A percentile compares a stretch with the other conserved stretches of the same genome.
Evolutionary conservation across 30 jellyfish, hydroid and myxozoan genomes (phyloP).

Genomic region (Aurelia sp.): DNA sequence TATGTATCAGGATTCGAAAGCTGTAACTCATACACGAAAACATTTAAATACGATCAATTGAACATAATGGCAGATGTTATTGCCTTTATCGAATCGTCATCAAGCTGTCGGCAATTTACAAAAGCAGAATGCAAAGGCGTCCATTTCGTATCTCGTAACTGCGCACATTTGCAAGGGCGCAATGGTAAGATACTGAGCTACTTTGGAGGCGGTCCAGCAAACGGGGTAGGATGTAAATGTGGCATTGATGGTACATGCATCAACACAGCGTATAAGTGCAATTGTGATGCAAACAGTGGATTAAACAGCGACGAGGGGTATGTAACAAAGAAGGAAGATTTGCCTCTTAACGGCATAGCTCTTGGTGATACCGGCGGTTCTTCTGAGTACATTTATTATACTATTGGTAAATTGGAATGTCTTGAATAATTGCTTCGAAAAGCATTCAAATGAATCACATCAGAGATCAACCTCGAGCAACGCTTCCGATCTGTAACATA

Average conservation of each 20-base stretch:
- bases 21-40: too few relatives aligned
- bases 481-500: too few relatives aligned
- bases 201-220: conserved; percentile 61
- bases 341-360: conserved; percentile 19
- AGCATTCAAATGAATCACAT: too few relatives aligned
- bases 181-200: conserved; percentile 18
- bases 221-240: conserved; percentile 58
- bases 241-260: conserved; percentile 25
- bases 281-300: conserved; percentile 25
- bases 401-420: conserved; percentile 26
- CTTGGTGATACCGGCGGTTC: conserved; percentile 9
- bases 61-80: too few relatives aligned
- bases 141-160: not conserved
- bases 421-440: not conserved
- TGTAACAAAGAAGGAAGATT: conserved; percentile 4
- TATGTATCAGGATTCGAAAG: too few relatives aligned
- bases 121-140: too few relatives aligned
- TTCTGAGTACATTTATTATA: not conserved
- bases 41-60: too few relatives aligned
- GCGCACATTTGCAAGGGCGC: not conserved
- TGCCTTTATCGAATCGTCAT: too few relatives aligned
- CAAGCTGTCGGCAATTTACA: too few relatives aligned
- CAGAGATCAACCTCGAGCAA: too few relatives aligned
- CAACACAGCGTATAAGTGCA: conserved; percentile 1
- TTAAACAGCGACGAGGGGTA: conserved; percentile 27